Evolutionary conservation across 2,888 invertebrate genomes (phyloP).

Genomic region (Drosophila colorata): DNA sequence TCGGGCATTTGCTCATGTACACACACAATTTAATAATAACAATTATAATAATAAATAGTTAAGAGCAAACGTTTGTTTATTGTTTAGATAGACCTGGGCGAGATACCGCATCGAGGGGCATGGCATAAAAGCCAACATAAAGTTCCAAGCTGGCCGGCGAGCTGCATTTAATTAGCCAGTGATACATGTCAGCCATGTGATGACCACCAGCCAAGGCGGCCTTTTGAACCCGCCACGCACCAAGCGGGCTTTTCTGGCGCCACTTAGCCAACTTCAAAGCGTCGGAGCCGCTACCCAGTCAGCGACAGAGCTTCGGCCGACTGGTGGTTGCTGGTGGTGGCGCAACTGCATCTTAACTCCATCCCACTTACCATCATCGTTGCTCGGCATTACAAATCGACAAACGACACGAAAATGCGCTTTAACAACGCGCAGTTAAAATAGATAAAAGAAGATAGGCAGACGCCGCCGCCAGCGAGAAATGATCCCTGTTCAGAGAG

Average conservation of each 20-base stretch:
- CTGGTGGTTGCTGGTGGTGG: slow-evolving; percentile 17
- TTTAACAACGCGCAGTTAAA: slow-evolving; percentile 83
- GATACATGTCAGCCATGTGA: slow-evolving; percentile 40
- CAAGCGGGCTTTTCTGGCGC: slow-evolving; percentile 71
- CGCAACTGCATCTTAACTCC: slow-evolving; percentile 48
- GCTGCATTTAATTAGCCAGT: slow-evolving; percentile 75
- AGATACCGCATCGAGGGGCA: slow-evolving; percentile 30
- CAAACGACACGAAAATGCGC: slow-evolving; percentile 84
- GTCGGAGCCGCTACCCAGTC: slow-evolving; percentile 37
- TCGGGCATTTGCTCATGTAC: slow-evolving; percentile 56
- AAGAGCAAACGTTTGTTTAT: slow-evolving; percentile 55
- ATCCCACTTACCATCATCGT: slow-evolving; percentile 61
- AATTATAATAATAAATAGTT: slow-evolving; percentile 53
- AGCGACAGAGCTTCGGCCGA: slow-evolving; percentile 7
- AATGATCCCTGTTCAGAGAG: slow-evolving; percentile 22
- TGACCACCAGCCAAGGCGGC: slow-evolving; percentile 71
- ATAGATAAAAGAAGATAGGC: slow-evolving; percentile 81
- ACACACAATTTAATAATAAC: slow-evolving; percentile 50
- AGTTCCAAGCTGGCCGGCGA: slow-evolving; percentile 56
- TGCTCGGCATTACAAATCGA: slow-evolving; percentile 79
- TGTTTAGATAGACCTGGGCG: slow-evolving; percentile 46
- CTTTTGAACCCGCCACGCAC: slow-evolving; percentile 69
- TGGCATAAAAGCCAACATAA: slow-evolving; percentile 63
- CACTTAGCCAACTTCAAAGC: slow-evolving; percentile 81
- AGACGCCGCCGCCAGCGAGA: slow-evolving; percentile 63